Percentiles rank a stretch among this genome's conserved stretches.
Evolutionary conservation across 2,888 invertebrate species (phyloP).

Genomic region (Drosophila testacea): DNA sequence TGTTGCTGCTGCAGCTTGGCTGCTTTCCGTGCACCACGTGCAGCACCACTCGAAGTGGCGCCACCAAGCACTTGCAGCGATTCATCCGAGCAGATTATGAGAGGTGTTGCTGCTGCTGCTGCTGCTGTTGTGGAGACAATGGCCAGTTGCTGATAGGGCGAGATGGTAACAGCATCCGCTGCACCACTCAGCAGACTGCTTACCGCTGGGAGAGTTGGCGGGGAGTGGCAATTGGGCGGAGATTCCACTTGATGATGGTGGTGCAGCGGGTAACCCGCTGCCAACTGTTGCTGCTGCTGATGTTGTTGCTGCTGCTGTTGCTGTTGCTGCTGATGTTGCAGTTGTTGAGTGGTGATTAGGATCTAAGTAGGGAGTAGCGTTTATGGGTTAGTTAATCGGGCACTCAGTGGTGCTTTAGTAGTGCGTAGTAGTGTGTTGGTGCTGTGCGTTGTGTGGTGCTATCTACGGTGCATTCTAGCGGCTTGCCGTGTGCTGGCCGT

Average conservation of each 20-base stretch:
- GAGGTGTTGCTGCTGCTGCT: slow-evolving; percentile 60
- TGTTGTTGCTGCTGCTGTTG: slow-evolving; percentile 70
- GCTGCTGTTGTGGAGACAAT: slow-evolving; percentile 74
- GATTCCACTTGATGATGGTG: slow-evolving; percentile 69
- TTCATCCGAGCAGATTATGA: slow-evolving; percentile 71
- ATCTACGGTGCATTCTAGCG: slow-evolving; percentile 51
- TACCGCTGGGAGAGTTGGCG: slow-evolving; percentile 63
- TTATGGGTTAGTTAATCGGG: slow-evolving; percentile 69
- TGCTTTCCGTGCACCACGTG: slow-evolving; percentile 49
- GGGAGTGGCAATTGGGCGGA: slow-evolving; percentile 67
- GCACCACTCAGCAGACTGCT: slow-evolving; percentile 65
- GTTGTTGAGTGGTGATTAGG: slow-evolving; percentile 78
- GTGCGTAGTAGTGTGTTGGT: slow-evolving; percentile 27
- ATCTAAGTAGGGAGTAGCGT: slow-evolving; percentile 77
- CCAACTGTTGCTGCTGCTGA: slow-evolving; percentile 69
- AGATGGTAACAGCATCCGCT: slow-evolving; percentile 29
- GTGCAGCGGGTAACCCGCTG: slow-evolving; percentile 71
- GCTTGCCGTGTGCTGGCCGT: slow-evolving; percentile 84
- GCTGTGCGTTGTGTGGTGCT: slow-evolving; percentile 49
- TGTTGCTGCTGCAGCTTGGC: slow-evolving; percentile 56
- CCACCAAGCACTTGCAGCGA: slow-evolving; percentile 56
- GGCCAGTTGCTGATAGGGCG: slow-evolving; percentile 78
- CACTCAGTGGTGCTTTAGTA: slow-evolving; percentile 34
- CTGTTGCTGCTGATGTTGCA: slow-evolving; percentile 69
- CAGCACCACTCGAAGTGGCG: slow-evolving; percentile 18